These are phyloP conservation scores for Calonectris borealis DNA, from an alignment of 2,113 vertebrate species.

Conservation along the genomic window DNA sequence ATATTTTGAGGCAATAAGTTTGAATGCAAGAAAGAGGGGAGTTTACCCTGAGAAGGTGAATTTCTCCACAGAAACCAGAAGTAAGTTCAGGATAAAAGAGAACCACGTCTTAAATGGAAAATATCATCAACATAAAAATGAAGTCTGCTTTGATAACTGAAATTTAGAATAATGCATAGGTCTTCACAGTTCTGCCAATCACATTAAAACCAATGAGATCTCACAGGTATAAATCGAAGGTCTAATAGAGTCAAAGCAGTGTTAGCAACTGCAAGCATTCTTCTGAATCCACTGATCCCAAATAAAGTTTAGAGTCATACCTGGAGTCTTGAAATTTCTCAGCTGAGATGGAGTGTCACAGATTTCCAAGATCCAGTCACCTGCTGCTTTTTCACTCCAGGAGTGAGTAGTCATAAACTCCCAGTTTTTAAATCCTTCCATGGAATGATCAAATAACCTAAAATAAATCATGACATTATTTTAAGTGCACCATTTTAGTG, in stretches of 20 bases:
- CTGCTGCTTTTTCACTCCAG: slow-evolving; percentile 91
- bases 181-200: background rate
- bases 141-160: background rate
- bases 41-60: background rate
- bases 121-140: background rate
- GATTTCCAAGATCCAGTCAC: slow-evolving; percentile 93
- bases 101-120: background rate
- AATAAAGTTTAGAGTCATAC: slow-evolving; percentile 57
- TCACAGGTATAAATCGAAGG: background rate
- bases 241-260: background rate
- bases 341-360: slow-evolving; percentile 91
- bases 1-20: background rate
- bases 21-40: background rate
- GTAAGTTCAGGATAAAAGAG: background rate
- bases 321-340: slow-evolving; percentile 91
- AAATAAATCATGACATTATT: too few relatives aligned
- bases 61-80: background rate
- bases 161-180: background rate
- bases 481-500: too few relatives aligned
- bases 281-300: background rate
- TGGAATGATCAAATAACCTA: slow-evolving; percentile 87
- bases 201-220: background rate
- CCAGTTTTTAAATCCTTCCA: slow-evolving; percentile 97
- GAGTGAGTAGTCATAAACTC: slow-evolving; percentile 97
- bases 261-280: background rate